Percentiles rank a stretch among this genome's conserved stretches.
phyloP scores from a whole-genome alignment of 1,140 invertebrate genomes.

The Saccostrea echinata region DNA sequence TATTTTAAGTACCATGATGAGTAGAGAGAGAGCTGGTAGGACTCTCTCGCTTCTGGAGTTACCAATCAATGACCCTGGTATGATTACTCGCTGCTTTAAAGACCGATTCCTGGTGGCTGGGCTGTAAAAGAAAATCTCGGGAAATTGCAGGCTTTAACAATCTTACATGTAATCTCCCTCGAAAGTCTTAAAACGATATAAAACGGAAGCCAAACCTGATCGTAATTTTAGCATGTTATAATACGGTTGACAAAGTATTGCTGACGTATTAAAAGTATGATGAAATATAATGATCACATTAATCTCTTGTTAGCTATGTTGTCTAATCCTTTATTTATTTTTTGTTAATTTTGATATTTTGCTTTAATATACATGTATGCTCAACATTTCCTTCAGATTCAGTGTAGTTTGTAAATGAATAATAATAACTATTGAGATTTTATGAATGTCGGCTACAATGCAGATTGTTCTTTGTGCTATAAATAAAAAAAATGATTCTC shows the following conservation, averaged over 20 bases:
- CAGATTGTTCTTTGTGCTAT: no score
- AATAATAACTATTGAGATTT: no score
- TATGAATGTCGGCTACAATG: no score
- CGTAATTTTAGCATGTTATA: background rate
- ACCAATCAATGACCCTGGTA: slow-evolving; percentile 9
- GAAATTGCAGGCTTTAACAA: background rate
- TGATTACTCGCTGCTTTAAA: background rate
- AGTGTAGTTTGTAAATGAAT: no score
- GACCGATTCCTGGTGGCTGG: background rate
- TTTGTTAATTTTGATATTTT: no score
- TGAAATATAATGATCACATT: no score
- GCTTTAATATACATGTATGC: no score
- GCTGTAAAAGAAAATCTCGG: background rate
- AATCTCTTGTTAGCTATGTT: no score
- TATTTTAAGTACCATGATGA: background rate
- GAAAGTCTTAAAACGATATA: background rate
- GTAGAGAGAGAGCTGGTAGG: background rate
- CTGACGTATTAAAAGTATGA: background rate
- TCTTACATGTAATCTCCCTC: background rate
- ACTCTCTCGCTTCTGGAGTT: background rate
- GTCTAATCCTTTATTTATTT: no score
- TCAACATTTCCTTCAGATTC: no score
- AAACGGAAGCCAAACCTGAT: background rate
- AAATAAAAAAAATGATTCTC: no score
- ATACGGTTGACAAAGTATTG: background rate